These are phyloP conservation scores for Odontamblyopus lacepedii DNA, from an alignment of 2,797 vertebrate genomes.

Conservation along the genomic window DNA sequence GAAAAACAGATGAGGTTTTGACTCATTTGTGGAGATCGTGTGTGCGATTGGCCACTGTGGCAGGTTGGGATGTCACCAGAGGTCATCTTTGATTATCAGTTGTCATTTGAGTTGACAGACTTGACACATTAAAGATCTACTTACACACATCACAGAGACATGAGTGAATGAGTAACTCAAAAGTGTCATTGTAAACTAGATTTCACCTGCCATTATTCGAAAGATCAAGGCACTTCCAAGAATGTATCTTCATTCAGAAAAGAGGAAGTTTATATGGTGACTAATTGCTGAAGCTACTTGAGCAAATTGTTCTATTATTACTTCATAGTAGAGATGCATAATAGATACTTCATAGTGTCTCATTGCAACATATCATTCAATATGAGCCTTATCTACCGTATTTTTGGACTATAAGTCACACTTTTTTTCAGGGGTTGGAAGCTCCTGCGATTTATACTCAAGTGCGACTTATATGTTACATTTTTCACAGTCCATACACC, in stretches of 20 bases:
- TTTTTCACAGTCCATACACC: too few species aligned
- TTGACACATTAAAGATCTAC: conserved; percentile 21
- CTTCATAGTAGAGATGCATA: background rate
- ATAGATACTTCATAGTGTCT: background rate
- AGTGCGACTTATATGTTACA: too few species aligned
- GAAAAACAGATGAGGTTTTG: conserved; percentile 17
- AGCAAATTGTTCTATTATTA: background rate
- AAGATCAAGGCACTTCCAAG: conserved; percentile 68
- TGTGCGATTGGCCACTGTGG: conserved; percentile 30
- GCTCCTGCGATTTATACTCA: too few species aligned
- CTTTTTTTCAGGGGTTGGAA: too few species aligned
- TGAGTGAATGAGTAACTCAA: conserved; percentile 28
- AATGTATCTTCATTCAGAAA: conserved; percentile 68
- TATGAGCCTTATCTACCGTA: too few species aligned
- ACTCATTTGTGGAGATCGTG: conserved; percentile 40
- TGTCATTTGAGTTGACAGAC: conserved; percentile 36
- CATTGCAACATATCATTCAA: too few species aligned
- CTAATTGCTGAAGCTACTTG: background rate
- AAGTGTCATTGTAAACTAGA: conserved; percentile 38
- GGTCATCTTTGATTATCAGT: conserved; percentile 55
- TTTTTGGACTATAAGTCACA: too few species aligned
- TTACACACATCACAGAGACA: background rate
- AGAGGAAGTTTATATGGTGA: conserved; percentile 68
- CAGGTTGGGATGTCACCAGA: conserved; percentile 53
- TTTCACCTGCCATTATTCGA: background rate